phyloP scores from a whole-genome alignment of 2,113 vertebrate species.

The Malurus melanocephalus region DNA sequence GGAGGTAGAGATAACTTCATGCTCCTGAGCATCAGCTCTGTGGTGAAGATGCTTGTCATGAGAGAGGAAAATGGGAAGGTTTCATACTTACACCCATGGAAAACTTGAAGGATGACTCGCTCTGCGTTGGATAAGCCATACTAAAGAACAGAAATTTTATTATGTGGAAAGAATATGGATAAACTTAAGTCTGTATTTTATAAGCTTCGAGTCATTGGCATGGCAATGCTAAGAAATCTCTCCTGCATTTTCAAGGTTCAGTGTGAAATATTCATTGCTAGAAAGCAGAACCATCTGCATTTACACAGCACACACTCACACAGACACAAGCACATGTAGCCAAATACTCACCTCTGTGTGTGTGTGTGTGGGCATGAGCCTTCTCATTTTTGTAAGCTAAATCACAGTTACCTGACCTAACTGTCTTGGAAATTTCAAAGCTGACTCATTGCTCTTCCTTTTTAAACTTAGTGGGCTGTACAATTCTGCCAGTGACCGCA shows the following conservation, averaged over 20 bases:
- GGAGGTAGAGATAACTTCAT: background rate
- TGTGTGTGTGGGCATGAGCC: background rate
- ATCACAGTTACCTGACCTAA: background rate
- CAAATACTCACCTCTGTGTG: background rate
- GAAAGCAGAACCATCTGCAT: background rate
- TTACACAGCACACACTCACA: background rate
- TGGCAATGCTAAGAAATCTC: background rate
- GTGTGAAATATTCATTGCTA: background rate
- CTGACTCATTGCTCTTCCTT: background rate
- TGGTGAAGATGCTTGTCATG: background rate
- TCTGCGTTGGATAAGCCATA: background rate
- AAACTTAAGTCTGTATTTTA: background rate
- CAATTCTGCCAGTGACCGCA: slow-evolving; percentile 79
- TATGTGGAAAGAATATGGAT: background rate
- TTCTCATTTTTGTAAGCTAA: background rate
- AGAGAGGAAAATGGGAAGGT: background rate
- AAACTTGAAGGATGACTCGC: background rate
- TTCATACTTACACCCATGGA: background rate
- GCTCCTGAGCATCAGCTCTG: background rate
- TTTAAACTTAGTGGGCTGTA: slow-evolving; percentile 77
- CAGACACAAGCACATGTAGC: rapidly evolving
- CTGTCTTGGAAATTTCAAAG: background rate
- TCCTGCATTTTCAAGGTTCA: background rate
- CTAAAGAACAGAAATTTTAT: background rate
- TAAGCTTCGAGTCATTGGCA: background rate